These are phyloP conservation scores for Pinctada fucata DNA, from an alignment of 2,888 invertebrate species.

Conservation along the genomic window DNA sequence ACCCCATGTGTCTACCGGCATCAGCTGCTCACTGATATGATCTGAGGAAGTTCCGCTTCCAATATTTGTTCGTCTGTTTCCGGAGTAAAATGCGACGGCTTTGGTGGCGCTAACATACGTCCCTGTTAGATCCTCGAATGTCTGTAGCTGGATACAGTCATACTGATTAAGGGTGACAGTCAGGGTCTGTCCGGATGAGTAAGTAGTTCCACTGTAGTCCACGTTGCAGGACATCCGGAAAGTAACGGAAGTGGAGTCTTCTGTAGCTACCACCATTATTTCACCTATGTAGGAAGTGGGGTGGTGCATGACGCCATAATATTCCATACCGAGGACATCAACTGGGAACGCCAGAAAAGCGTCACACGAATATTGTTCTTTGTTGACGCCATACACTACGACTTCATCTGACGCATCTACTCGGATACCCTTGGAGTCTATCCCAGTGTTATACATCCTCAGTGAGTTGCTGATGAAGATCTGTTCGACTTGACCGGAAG, in stretches of 20 bases:
- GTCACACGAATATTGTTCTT: conserved; percentile 54
- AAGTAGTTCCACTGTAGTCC: conserved; percentile 34
- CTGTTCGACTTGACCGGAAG: conserved; percentile 3
- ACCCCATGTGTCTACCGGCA: conserved; percentile 66
- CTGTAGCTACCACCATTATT: conserved; percentile 47
- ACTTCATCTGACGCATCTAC: conserved; percentile 48
- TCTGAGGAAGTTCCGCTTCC: conserved; percentile 37
- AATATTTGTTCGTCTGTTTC: conserved; percentile 57
- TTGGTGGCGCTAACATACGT: conserved; percentile 54
- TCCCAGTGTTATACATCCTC: conserved; percentile 6
- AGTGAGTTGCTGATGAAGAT: conserved; percentile 7
- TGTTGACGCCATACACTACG: conserved; percentile 53
- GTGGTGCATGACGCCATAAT: conserved; percentile 51
- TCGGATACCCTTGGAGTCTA: neutral
- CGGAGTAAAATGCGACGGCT: conserved; percentile 61
- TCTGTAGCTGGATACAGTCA: conserved; percentile 48
- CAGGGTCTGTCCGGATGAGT: conserved; percentile 34
- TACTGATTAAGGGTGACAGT: conserved; percentile 41
- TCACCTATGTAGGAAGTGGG: conserved; percentile 43
- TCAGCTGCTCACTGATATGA: conserved; percentile 64
- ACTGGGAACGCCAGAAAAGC: conserved; percentile 54
- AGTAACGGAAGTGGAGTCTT: conserved; percentile 42
- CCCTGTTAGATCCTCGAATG: conserved; percentile 63
- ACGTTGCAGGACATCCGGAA: conserved; percentile 40
- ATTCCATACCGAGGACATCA: conserved; percentile 53